Evolutionary conservation across 1,140 invertebrate species (phyloP).

Genomic region (Drosophila sp.): DNA sequence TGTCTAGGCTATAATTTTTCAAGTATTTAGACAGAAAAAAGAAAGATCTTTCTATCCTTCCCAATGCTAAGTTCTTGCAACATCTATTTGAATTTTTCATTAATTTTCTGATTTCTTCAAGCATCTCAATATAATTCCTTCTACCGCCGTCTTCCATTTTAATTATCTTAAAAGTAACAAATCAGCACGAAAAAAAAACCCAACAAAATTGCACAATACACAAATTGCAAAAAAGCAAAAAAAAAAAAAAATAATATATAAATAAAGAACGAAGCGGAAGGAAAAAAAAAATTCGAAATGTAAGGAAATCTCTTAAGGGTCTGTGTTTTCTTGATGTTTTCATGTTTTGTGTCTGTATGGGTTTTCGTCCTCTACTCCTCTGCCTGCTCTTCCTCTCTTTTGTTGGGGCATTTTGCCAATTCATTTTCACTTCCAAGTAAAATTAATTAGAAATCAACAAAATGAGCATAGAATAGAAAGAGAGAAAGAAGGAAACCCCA

Average conservation of each 20-base stretch:
- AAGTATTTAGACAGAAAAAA: too few species aligned
- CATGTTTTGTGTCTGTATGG: not conserved
- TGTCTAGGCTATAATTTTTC: too few species aligned
- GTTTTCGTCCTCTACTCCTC: slow-evolving; percentile 8
- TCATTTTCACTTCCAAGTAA: slow-evolving; percentile 70
- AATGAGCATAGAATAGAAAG: slow-evolving; percentile 54
- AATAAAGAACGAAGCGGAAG: not conserved
- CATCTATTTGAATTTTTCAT: too few species aligned
- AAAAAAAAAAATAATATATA: slow-evolving; percentile 28
- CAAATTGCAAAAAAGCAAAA: slow-evolving; percentile 34
- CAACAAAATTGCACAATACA: slow-evolving; percentile 20
- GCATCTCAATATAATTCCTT: too few species aligned
- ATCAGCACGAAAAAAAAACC: slow-evolving; percentile 32
- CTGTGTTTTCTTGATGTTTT: not conserved
- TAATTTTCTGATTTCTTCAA: not conserved
- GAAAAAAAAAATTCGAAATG: not conserved
- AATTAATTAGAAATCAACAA: slow-evolving; percentile 77
- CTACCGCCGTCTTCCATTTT: slow-evolving; percentile 16
- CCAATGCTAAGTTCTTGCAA: too few species aligned
- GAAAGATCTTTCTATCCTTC: too few species aligned
- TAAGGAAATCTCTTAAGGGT: slow-evolving; percentile 26
- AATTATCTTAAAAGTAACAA: slow-evolving; percentile 46
- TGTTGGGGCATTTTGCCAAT: slow-evolving; percentile 69
- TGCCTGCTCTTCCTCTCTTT: slow-evolving; percentile 8
- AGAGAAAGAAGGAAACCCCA: slow-evolving; percentile 15